These are phyloP conservation scores for Capitulum mitella DNA, from an alignment of 2,888 invertebrate genomes.

Conservation along the genomic window DNA sequence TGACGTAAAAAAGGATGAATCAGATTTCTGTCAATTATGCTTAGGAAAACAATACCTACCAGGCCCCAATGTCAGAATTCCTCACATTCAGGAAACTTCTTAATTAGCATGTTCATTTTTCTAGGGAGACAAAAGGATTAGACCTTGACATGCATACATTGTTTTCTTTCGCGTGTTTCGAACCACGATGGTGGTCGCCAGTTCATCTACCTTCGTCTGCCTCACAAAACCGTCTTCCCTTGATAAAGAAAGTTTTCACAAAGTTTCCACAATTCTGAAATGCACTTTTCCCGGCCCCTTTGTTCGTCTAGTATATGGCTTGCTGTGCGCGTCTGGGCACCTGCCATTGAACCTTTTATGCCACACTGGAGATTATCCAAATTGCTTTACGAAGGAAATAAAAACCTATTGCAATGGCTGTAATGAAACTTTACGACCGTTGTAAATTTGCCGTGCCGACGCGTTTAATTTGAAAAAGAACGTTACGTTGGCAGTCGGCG, in stretches of 20 bases:
- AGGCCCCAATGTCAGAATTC: background rate
- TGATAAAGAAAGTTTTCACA: background rate
- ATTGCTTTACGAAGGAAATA: background rate
- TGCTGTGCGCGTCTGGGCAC: background rate
- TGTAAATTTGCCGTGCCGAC: slow-evolving; percentile 12
- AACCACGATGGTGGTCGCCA: background rate
- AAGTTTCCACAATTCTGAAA: background rate
- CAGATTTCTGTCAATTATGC: slow-evolving; percentile 14
- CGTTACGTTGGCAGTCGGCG: no score
- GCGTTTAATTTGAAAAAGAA: slow-evolving; percentile 20
- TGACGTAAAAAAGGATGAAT: background rate
- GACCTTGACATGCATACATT: background rate
- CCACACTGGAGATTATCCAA: slow-evolving; percentile 11
- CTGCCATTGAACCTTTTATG: background rate
- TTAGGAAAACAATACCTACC: background rate
- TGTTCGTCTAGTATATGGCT: background rate
- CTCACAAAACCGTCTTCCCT: no score
- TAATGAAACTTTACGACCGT: slow-evolving; percentile 14
- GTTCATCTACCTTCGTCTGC: no score
- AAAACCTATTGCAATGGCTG: slow-evolving; percentile 14
- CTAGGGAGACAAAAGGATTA: background rate
- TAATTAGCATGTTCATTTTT: background rate
- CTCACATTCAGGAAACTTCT: background rate
- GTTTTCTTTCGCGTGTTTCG: background rate
- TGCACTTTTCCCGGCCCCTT: background rate